These are phyloP conservation scores for Choloepus hoffmanni DNA, from an alignment of 2,113 vertebrate species.

Conservation along the genomic window DNA sequence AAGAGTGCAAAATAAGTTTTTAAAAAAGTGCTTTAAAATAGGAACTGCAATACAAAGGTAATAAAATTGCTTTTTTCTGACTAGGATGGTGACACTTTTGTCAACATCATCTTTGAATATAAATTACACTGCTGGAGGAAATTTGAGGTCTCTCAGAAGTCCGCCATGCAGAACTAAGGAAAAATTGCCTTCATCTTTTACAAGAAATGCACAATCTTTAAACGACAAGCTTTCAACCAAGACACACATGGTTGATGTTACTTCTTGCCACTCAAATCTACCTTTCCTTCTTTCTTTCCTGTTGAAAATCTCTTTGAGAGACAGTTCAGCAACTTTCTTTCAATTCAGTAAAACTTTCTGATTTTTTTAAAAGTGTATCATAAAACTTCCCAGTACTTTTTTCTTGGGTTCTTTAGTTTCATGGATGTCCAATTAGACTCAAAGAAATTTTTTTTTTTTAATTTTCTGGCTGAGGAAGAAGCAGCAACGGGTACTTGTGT, in stretches of 20 bases:
- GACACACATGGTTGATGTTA: not conserved
- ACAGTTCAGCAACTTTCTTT: not conserved
- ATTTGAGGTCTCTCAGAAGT: not conserved
- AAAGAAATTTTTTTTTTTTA: not conserved
- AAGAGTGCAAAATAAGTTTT: not conserved
- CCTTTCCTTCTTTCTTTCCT: rapidly evolving
- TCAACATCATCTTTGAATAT: not conserved
- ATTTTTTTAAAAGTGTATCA: not conserved
- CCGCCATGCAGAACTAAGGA: rapidly evolving
- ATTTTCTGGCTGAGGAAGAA: not conserved
- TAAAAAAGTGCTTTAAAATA: not conserved
- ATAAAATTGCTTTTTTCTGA: not conserved
- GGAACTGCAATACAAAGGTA: not conserved
- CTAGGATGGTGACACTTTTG: not conserved
- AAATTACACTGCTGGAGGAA: no score
- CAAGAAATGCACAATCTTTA: not conserved
- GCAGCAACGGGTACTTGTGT: not conserved
- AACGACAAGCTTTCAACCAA: not conserved
- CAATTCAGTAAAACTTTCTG: not conserved
- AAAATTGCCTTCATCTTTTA: not conserved
- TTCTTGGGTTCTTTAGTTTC: not conserved
- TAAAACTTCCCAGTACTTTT: no score
- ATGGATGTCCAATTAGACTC: not conserved
- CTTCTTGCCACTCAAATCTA: no score
- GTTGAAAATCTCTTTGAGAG: not conserved